Evolutionary conservation across 2,888 invertebrate genomes (phyloP), one percentile per base, ranked within the genome.

Genomic region (Bibio marci): DNA sequence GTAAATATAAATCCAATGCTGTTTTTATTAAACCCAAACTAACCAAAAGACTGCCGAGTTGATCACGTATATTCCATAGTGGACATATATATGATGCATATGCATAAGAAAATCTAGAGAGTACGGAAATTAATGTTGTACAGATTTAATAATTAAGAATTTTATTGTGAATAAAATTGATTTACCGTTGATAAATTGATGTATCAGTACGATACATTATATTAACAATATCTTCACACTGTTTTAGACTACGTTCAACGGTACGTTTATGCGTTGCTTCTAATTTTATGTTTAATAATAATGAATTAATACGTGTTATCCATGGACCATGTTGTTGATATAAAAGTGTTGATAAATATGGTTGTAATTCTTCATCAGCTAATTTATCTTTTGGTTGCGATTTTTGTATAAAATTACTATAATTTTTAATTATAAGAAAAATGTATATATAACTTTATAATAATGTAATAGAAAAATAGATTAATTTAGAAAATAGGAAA

Each of bases 201-300:
- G n/a, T 31, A 10, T 11, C 10, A 6, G 19, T 17, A 30, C 13
- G 19, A 10, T 14, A n/a, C 4, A 33, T 14, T 18, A 19, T 19
- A 13, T 30, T 30, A 7, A 30, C 8, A 27, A 86, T 66, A 50
- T 80, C 76, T 62, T 91, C 86, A 45, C 82, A 72, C 60, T 94
- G 94, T 53, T 74, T 69, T 70, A 94, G 73, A 17, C 91, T 78
- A 30, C 95, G 68, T 55, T 94, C 92, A 12, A 92, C 76, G 0
- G 86, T 81, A 40, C 94, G 70, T 40, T 78, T 76, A 50, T 80
- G 78, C 35, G 67, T 69, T 0, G 75, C 70, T 57, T 97, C 92
- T 38, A 87, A 58, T 42, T 71, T 67, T 47, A 86, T 85, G 38
- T 94, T 71, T 12, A 78, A 63, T 2, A 82, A 63, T 15, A 97